These are phyloP conservation scores for Astatotilapia flaviijosephi DNA, from an alignment of 2,113 vertebrate species.

Conservation along the genomic window DNA sequence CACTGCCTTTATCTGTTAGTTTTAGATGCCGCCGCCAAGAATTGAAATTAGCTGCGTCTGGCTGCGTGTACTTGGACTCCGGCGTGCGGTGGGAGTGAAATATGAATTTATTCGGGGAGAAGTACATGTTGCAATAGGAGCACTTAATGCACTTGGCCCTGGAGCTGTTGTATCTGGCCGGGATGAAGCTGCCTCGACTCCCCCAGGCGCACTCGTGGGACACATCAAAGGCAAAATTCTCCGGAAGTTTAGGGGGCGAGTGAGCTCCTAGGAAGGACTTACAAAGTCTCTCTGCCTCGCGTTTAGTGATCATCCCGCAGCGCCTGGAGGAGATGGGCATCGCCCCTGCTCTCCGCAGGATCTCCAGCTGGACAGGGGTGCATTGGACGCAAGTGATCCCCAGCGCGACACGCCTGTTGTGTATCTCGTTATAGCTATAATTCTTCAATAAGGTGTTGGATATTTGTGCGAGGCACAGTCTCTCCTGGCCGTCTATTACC, in stretches of 20 bases:
- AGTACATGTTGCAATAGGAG: constrained; percentile 89
- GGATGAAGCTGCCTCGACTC: constrained; percentile 85
- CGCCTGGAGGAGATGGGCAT: constrained; percentile 90
- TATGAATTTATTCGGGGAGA: constrained; percentile 91
- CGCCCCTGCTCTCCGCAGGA: constrained; percentile 83
- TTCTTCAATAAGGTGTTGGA: constrained; percentile 88
- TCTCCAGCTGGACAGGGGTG: constrained; percentile 89
- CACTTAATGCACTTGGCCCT: constrained; percentile 93
- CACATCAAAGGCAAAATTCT: constrained; percentile 90
- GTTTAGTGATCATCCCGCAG: constrained; percentile 91
- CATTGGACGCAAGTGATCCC: constrained; percentile 92
- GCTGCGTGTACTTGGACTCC: constrained; percentile 89
- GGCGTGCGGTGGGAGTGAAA: constrained; percentile 89
- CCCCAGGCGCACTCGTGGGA: constrained; percentile 90
- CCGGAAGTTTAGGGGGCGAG: constrained; percentile 83
- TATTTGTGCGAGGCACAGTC: constrained; percentile 88
- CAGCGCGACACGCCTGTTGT: constrained; percentile 89
- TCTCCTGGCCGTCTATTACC: constrained; percentile 92
- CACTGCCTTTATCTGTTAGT: constrained; percentile 77
- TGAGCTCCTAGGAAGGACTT: constrained; percentile 88
- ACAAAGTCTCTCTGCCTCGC: constrained; percentile 87
- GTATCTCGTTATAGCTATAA: constrained; percentile 93
- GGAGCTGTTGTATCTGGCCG: constrained; percentile 88
- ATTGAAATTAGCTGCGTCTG: constrained; percentile 89
- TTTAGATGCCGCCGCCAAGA: constrained; percentile 91